phyloP scores from a whole-genome alignment of 1,140 invertebrate genomes.

The Acromyrmex heyeri region DNA sequence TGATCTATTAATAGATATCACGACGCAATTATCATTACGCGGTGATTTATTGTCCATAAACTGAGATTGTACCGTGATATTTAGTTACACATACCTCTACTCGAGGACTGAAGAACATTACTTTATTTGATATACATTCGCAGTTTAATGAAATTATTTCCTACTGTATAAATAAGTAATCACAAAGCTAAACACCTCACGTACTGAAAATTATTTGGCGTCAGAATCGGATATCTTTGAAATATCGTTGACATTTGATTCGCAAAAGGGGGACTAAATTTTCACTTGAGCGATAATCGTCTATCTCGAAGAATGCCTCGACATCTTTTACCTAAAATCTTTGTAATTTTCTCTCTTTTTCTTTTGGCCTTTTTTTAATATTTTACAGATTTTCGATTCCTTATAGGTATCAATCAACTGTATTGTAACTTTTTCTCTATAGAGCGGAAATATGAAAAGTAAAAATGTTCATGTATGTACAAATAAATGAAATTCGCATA shows the following conservation, averaged over 20 bases:
- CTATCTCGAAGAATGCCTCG: slow-evolving; percentile 50
- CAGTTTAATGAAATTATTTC: slow-evolving; percentile 11
- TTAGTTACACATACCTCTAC: slow-evolving; percentile 4
- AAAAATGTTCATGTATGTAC: too few species aligned
- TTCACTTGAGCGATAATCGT: slow-evolving; percentile 81
- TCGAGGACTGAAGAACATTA: background rate
- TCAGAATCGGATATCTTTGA: slow-evolving; percentile 57
- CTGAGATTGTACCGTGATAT: background rate
- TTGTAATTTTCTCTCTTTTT: background rate
- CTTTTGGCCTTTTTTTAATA: background rate
- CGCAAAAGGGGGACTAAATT: slow-evolving; percentile 75
- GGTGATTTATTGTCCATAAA: slow-evolving; percentile 41
- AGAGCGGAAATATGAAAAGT: too few species aligned
- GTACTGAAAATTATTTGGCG: slow-evolving; percentile 66
- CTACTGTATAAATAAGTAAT: slow-evolving; percentile 8
- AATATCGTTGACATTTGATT: slow-evolving; percentile 82
- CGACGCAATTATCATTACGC: slow-evolving; percentile 16
- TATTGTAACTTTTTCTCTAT: too few species aligned
- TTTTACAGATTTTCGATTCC: background rate
- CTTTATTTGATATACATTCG: slow-evolving; percentile 7
- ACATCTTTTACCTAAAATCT: slow-evolving; percentile 33
- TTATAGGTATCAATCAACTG: too few species aligned
- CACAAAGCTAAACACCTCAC: slow-evolving; percentile 27
- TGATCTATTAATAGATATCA: slow-evolving; percentile 29
- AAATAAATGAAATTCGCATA: slow-evolving; percentile 3